Evolutionary conservation across 2,113 vertebrate genomes (phyloP), one percentile per base, ranked within the genome.

Genomic region (Lynx canadensis): DNA sequence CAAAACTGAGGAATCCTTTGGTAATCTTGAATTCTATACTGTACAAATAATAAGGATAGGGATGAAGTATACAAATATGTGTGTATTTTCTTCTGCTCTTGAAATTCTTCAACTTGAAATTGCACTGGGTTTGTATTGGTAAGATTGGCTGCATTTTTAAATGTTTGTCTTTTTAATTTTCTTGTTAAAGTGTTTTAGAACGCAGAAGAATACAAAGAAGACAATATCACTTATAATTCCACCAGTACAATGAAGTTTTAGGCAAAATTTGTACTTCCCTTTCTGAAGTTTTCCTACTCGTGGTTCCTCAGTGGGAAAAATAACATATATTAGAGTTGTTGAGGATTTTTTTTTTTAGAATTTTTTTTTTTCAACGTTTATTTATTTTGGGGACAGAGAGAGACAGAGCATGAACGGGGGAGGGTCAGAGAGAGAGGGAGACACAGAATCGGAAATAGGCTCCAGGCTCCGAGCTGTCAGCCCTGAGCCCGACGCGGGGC

Each of bases 21-120:
- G 60, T 29, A 97, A 66, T 85, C 78, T 90, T 90, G 45, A 95
- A 66, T 91, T 96, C 55, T 96, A 19, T 83, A 73, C 16, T 94
- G 2, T 89, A 68, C 63, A 74, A 19, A 33, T 48, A 50, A 66
- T 71, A 92, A 15, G 38, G 33, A 23, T 93, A 71, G 31, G 71
- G 7, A 86, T 97, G 41, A 69, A 10, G 12, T 68, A 25, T 74
- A 21, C 93, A 79, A 83, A 91, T 10, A 4, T 10, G 25, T 90
- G 23, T 69, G 1, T 80, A 36, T 71, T 88, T 63, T 71, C 29
- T 93, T 19, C 31, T 81, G 38, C 38, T 95, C 10, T 68, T 97
- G 25, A 82, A 93, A 89, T 94, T 95, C 45, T 36, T 78, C 19
- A 81, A 68, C n/a, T 88, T 91, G 38, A 93, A 11, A 57, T 91